Evolutionary conservation across 35 echinoderm and acorn worm species (phyloP).

Genomic region (Eucidaris tribuloides): DNA sequence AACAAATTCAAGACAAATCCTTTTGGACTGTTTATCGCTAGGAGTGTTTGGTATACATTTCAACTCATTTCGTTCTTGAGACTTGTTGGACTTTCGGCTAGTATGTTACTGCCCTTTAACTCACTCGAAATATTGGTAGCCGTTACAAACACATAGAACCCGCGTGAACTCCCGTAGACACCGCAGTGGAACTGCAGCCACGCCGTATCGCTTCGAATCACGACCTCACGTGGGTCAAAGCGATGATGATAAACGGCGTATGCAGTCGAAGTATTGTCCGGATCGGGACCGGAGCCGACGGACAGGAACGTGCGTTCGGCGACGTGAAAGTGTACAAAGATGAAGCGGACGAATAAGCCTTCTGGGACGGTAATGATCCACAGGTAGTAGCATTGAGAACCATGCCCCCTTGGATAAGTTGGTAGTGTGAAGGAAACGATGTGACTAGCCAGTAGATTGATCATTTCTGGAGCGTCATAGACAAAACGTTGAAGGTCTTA

Average conservation of each 20-base stretch:
- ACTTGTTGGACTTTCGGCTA: too few relatives aligned
- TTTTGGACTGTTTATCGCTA: too few relatives aligned
- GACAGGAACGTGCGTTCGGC: background rate
- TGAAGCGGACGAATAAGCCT: background rate
- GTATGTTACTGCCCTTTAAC: too few relatives aligned
- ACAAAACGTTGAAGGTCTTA: too few relatives aligned
- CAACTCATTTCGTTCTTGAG: too few relatives aligned
- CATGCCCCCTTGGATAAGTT: background rate
- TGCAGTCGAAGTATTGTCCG: background rate
- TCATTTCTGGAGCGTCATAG: too few relatives aligned
- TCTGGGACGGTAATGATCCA: constrained; percentile 2
- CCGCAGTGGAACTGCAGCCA: constrained; percentile 4
- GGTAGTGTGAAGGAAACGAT: too few relatives aligned
- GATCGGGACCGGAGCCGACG: background rate
- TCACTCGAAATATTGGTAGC: background rate
- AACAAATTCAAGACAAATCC: too few relatives aligned
- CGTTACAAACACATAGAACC: background rate
- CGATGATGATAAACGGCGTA: background rate
- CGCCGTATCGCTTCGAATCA: background rate
- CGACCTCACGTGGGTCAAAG: background rate
- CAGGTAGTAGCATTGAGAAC: background rate
- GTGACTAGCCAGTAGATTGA: too few relatives aligned
- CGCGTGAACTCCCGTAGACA: background rate
- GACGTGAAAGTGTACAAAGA: background rate
- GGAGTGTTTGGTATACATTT: too few relatives aligned